Evolutionary conservation across 2,888 invertebrate genomes (phyloP), one percentile per base, ranked within the genome.

Genomic region (Trileptium ribeirensis): DNA sequence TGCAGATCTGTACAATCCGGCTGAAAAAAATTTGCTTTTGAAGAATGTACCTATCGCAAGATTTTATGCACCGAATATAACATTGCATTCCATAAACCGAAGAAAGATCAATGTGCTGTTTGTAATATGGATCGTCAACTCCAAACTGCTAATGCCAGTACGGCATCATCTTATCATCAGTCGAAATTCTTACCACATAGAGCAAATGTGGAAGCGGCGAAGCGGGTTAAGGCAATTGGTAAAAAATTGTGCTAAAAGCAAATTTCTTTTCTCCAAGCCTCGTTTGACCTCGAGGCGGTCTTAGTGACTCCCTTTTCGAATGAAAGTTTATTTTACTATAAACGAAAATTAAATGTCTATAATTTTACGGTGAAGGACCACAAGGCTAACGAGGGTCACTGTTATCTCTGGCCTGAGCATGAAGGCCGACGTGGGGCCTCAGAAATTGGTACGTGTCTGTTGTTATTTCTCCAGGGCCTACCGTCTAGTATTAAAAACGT

Each of bases 251-350:
- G 34, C 29, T 8, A 79, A 33, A n/a, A 3, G 2, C 29, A 78
- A n/a, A 2, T 19, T 31, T 3, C 36, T 2, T 79, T 79, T 29
- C 8, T 80, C 15, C n/a, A 15, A 8, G 81, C 81, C 8, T 38
- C 79, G 33, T 37, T 80, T n/a, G 81, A 80, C 79, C 39, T 80
- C n/a, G 36, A 80, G 79, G 24, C 78, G 24, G 81, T 80, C 19
- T 36, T 79, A 8, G 38, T 40, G 3, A 78, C 51, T n/a, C 81
- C 81, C 31, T 24, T 3, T 81, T 3, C 80, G 8, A n/a, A 80
- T 37, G 80, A 8, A 8, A 80, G 79, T 80, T n/a, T 37, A 15
- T 80, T 80, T 31, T 80, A 80, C 37, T 80, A 80, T 38, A 80
- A 80, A 33, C 81, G 81, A 15, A 80, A 80, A 38, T 78, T 80